Evolutionary conservation across 2,113 vertebrate species (phyloP).

Genomic region (Nerophis ophidion): DNA sequence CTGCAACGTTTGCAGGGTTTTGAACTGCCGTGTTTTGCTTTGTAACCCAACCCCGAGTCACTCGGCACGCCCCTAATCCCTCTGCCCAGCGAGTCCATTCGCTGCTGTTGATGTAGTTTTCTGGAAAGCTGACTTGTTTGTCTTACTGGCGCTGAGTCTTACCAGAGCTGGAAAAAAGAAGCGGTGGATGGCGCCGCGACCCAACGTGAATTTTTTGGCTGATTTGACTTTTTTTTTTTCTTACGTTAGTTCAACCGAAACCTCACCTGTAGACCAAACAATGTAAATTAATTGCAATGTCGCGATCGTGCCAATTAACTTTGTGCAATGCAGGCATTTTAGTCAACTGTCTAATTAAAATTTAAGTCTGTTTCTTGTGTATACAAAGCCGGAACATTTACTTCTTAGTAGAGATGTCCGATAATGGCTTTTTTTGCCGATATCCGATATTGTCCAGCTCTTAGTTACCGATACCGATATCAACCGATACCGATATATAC

Average conservation of each 20-base stretch:
- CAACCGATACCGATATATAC: too few species aligned
- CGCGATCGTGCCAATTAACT: too few species aligned
- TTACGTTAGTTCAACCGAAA: background rate
- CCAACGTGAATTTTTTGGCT: slow-evolving; percentile 40
- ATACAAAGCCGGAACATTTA: too few species aligned
- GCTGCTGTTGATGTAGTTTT: slow-evolving; percentile 57
- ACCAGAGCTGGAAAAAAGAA: slow-evolving; percentile 39
- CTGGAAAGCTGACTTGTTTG: slow-evolving; percentile 63
- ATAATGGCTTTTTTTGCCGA: too few species aligned
- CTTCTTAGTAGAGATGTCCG: too few species aligned
- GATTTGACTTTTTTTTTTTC: slow-evolving; percentile 38
- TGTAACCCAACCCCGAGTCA: slow-evolving; percentile 61
- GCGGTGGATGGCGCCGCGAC: slow-evolving; percentile 5
- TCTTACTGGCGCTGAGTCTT: slow-evolving; percentile 53
- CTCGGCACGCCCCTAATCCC: slow-evolving; percentile 55
- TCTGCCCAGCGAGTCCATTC: slow-evolving; percentile 44
- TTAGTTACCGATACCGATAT: too few species aligned
- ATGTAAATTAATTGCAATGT: too few species aligned
- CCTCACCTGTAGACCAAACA: background rate
- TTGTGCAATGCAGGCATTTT: too few species aligned
- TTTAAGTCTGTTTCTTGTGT: too few species aligned
- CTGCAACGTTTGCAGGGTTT: slow-evolving; percentile 36
- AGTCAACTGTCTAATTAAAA: too few species aligned
- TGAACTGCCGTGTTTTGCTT: slow-evolving; percentile 56
- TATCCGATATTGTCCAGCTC: too few species aligned